phyloP scores from a whole-genome alignment of 1,140 invertebrate species.

The Penaeus japonicus region DNA sequence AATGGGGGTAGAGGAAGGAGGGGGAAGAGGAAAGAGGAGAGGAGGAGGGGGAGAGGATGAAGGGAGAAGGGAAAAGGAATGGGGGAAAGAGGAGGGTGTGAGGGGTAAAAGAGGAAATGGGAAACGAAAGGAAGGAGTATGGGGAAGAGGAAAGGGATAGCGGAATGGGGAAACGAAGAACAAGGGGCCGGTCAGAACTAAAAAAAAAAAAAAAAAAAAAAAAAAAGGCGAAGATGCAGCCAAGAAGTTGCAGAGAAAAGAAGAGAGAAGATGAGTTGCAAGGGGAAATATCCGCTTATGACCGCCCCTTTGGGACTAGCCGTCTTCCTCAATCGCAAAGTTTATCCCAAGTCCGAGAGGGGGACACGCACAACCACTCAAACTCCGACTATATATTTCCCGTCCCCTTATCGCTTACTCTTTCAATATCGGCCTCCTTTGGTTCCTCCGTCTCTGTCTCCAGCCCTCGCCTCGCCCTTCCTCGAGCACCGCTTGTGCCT shows the following conservation, averaged over 20 bases:
- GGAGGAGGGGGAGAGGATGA: neutral
- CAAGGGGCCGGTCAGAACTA: too few species aligned
- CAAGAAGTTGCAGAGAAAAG: too few species aligned
- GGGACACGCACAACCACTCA: too few species aligned
- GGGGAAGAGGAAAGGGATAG: neutral
- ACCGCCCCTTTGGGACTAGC: too few species aligned
- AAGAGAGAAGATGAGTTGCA: too few species aligned
- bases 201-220: too few species aligned
- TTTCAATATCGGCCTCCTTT: neutral
- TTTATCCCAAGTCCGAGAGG: too few species aligned
- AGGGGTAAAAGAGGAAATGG: neutral
- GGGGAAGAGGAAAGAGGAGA: neutral
- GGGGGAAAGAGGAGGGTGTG: neutral
- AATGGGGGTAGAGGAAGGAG: neutral
- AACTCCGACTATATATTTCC: neutral
- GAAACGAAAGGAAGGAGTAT: neutral
- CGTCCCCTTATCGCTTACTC: neutral
- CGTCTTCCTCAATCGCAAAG: neutral
- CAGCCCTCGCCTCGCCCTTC: neutral
- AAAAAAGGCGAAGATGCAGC: too few species aligned
- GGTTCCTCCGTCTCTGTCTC: neutral
- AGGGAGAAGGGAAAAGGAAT: too few species aligned
- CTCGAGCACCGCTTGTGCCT: neutral
- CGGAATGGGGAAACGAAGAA: neutral
- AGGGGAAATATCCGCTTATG: too few species aligned